These are phyloP conservation scores for Tetramorium simillimum DNA, from an alignment of 1,140 invertebrate genomes.

Conservation along the genomic window DNA sequence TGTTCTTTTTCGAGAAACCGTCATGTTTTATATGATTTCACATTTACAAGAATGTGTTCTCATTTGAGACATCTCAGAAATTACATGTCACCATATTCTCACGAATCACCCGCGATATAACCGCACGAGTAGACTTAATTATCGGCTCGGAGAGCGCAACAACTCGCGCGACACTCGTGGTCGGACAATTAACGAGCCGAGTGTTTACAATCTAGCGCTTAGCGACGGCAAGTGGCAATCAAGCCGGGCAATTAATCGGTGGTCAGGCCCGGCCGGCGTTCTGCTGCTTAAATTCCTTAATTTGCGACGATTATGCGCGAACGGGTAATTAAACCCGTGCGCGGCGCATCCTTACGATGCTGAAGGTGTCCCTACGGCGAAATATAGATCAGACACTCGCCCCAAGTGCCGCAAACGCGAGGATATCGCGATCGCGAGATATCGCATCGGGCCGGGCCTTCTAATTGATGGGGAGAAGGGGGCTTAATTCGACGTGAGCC, in stretches of 20 bases:
- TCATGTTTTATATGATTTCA: not conserved
- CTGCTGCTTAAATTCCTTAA: conserved; percentile 69
- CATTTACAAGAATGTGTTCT: not conserved
- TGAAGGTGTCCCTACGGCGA: not conserved
- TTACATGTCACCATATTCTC: not conserved
- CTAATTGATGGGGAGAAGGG: conserved; percentile 22
- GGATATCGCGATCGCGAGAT: conserved; percentile 35
- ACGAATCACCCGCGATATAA: conserved; percentile 1
- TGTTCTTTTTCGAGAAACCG: not conserved
- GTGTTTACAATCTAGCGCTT: conserved; percentile 81
- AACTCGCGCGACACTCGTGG: conserved; percentile 69
- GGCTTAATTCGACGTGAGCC: conserved; percentile 29
- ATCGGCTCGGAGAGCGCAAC: conserved; percentile 68
- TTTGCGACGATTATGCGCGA: conserved; percentile 72
- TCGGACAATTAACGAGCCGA: conserved; percentile 78
- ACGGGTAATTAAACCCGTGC: conserved; percentile 64
- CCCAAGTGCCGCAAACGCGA: not conserved
- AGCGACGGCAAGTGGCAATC: conserved; percentile 79
- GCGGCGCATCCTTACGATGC: not conserved
- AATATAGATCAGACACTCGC: not conserved
- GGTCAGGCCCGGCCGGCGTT: conserved; percentile 26
- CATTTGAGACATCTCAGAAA: not conserved
- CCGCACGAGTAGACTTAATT: conserved; percentile 72
- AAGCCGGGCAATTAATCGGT: conserved; percentile 77
- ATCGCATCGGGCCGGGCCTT: conserved; percentile 4